A percentile compares a stretch with the other conserved stretches of the same genome.
Evolutionary conservation across 2,888 invertebrate genomes (phyloP).

Genomic region (Macrosoma leucophasiata): DNA sequence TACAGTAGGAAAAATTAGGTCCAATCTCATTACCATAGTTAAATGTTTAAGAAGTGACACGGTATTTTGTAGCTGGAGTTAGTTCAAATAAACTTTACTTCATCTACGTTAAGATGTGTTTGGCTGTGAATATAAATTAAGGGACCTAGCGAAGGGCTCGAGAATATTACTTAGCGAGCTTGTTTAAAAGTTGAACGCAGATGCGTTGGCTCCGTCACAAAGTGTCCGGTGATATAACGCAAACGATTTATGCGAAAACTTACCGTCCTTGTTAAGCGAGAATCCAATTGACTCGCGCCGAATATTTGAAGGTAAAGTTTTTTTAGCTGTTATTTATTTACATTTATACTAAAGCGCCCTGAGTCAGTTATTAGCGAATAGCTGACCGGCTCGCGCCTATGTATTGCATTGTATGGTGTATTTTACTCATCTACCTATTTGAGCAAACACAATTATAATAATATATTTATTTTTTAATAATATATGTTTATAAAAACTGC

Average conservation of each 20-base stretch:
- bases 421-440: too few species aligned
- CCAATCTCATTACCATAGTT: conserved; percentile 15
- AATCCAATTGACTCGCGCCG: too few species aligned
- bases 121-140: conserved; percentile 16
- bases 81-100: conserved; percentile 18
- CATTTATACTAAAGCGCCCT: too few species aligned
- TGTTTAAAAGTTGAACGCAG: conserved; percentile 18
- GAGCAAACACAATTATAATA: too few species aligned
- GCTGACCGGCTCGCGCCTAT: too few species aligned
- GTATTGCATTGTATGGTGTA: too few species aligned
- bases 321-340: too few species aligned
- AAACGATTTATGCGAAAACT: conserved; percentile 17
- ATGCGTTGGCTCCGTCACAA: conserved; percentile 13
- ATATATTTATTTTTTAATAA: too few species aligned
- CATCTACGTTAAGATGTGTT: conserved; percentile 16
- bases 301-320: too few species aligned
- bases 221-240: conserved; percentile 15
- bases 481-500: too few species aligned
- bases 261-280: background rate
- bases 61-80: conserved; percentile 12
- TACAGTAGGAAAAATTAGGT: too few species aligned
- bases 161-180: conserved; percentile 15
- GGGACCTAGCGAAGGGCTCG: conserved; percentile 5
- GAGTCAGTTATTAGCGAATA: too few species aligned
- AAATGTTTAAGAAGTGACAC: conserved; percentile 12